Base-by-base conservation (phyloP, 2,113 vertebrate species). In the Larimichthys crocea region DNA sequence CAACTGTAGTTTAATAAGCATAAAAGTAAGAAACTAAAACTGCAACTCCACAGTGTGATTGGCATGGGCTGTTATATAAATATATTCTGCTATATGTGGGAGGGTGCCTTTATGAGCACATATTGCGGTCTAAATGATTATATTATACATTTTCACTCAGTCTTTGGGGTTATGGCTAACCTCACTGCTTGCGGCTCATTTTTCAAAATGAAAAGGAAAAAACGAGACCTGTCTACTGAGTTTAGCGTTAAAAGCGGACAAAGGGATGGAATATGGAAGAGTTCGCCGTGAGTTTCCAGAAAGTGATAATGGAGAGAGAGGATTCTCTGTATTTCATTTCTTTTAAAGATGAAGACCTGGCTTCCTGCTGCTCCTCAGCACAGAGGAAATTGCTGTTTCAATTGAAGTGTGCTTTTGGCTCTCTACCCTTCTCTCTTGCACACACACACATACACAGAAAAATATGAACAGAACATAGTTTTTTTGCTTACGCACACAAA, bases 351-450 rank as follows among this genome's bases (percentile, higher is more conserved):
- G 59, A 24, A 64, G 29, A 60, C 67, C 35, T 55, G 20, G 67
- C 73, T 76, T 42, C 77, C 65, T 79, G 49, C 84, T 66, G 79
- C 72, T 75, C 42, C 77, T 49, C 60, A 22, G 48, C 71, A 60
- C 70, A 62, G 63, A 75, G 66, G 62, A 82, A 87, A 85, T 69
- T 55, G 67, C 56, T 65, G 64, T 79, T 74, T 52, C 65, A 88
- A 80, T 31, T 78, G 44, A 78, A 81, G 70, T 65, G 52, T 65
- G 52, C 74, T 75, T 31, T 83, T 48, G 63, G 57, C 68, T 53
- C n/a, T 29, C 42, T 68, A 59, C 46, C 55, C 52, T 22, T 62
- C 22, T 55, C 19, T 59, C n/a, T 50, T 26, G 15, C 15, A 53
- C 49, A 26, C 20, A 65, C 10, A 40, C 5, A 71, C 11, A 70